Conservation (phyloP, 2,113 vertebrate genomes). For the Raja brachyura region DNA sequence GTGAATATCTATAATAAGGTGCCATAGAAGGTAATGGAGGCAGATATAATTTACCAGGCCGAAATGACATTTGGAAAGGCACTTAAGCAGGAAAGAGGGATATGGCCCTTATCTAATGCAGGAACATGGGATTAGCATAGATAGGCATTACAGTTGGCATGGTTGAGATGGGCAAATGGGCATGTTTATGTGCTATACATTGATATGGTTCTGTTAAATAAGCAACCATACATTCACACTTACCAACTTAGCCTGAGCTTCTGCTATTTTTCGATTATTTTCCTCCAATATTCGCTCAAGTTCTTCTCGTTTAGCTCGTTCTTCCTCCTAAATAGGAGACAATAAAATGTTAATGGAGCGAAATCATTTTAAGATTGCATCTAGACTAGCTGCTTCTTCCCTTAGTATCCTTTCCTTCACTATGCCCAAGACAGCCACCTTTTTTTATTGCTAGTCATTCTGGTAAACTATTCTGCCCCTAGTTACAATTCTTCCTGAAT, state of each 20-base stretch:
- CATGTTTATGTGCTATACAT: not conserved
- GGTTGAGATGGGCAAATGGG: no score
- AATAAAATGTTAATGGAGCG: constrained; percentile 73
- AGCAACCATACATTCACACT: constrained; percentile 47
- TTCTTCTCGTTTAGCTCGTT: constrained; percentile 96
- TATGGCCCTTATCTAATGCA: no score
- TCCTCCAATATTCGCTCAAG: constrained; percentile 98
- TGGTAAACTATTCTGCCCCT: constrained; percentile 35
- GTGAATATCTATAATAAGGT: no score
- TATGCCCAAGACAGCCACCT: constrained; percentile 56
- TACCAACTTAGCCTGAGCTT: constrained; percentile 98
- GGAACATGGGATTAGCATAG: no score
- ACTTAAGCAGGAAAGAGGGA: no score
- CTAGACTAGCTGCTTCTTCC: constrained; percentile 36
- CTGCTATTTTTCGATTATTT: constrained; percentile 99
- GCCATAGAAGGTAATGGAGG: no score
- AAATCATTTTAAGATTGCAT: constrained; percentile 46
- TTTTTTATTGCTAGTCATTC: constrained; percentile 40
- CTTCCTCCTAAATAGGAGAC: constrained; percentile 97
- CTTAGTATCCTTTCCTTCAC: constrained; percentile 63
- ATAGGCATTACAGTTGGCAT: no score
- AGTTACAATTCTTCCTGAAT: constrained; percentile 47
- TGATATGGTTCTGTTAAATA: constrained; percentile 41
- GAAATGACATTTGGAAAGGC: no score
- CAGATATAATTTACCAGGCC: no score